A percentile compares a stretch with the other conserved stretches of the same genome.
These are phyloP conservation scores for Amiota communis DNA, from an alignment of 2,888 invertebrate genomes.

Conservation along the genomic window DNA sequence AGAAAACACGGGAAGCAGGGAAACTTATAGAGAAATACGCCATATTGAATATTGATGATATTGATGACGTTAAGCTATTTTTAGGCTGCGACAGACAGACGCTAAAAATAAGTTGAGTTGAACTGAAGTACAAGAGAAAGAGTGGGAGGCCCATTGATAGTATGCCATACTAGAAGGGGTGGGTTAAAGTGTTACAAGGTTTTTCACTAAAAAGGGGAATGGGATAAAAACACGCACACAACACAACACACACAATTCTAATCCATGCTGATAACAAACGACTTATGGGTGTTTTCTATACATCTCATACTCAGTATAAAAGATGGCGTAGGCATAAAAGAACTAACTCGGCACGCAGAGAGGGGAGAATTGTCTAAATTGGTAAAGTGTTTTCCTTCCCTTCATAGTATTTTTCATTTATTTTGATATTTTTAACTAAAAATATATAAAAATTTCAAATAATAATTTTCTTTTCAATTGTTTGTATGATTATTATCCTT, in stretches of 20 bases:
- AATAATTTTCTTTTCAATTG: not conserved
- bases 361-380: not conserved
- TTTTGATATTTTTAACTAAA: conserved; percentile 23
- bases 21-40: conserved; percentile 32
- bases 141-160: not conserved
- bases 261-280: conserved; percentile 28
- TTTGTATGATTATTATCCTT: not conserved
- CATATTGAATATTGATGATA: conserved; percentile 52
- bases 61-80: conserved; percentile 54
- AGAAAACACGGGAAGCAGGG: not conserved
- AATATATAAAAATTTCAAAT: not conserved
- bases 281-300: conserved; percentile 36
- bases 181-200: conserved; percentile 60
- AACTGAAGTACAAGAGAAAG: no score
- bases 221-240: conserved; percentile 6
- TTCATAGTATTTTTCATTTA: not conserved
- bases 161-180: conserved; percentile 35
- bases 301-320: no score
- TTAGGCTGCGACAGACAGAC: conserved; percentile 46
- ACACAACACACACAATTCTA: conserved; percentile 19
- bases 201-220: conserved; percentile 52
- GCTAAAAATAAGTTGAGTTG: conserved; percentile 57
- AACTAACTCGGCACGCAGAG: not conserved
- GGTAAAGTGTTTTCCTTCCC: not conserved
- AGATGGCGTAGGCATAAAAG: no score